A percentile compares a stretch with the other conserved stretches of the same genome.
These are phyloP conservation scores for Hippoglossus stenolepis DNA, from an alignment of 2,113 vertebrate species.

Conservation along the genomic window DNA sequence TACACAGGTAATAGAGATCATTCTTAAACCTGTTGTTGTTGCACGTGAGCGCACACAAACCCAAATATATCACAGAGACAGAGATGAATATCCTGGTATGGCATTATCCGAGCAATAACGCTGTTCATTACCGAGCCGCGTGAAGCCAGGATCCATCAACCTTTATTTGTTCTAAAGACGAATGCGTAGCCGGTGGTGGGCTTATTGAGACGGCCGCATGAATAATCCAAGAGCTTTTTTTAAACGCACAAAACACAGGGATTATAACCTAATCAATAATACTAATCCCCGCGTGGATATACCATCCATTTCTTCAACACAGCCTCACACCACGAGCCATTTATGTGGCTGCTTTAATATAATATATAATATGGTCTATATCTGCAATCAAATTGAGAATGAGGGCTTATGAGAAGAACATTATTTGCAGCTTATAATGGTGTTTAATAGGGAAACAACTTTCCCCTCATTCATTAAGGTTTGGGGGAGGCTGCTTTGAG, in stretches of 20 bases:
- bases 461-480: conserved; percentile 62
- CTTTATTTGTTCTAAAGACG: conserved; percentile 12
- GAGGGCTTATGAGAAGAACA: conserved; percentile 42
- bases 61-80: background rate
- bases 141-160: conserved; percentile 7
- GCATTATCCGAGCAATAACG: conserved; percentile 11
- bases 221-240: conserved; percentile 47
- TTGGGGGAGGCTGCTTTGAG: conserved; percentile 55
- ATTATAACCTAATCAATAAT: conserved; percentile 71
- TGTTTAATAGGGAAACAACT: conserved; percentile 61
- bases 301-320: conserved; percentile 34
- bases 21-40: conserved; percentile 29
- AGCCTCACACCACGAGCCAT: conserved; percentile 24
- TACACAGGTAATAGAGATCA: background rate
- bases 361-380: background rate
- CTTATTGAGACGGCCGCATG: conserved; percentile 24
- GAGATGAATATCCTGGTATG: conserved; percentile 10
- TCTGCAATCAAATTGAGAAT: conserved; percentile 38
- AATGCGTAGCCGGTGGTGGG: conserved; percentile 5
- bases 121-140: background rate
- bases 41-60: conserved; percentile 8
- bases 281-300: conserved; percentile 59
- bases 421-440: conserved; percentile 62
- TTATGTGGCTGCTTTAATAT: conserved; percentile 42
- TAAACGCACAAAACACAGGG: conserved; percentile 52